Conservation (phyloP, 2,113 vertebrate genomes). For the Forbesichthys papilliferus region DNA sequence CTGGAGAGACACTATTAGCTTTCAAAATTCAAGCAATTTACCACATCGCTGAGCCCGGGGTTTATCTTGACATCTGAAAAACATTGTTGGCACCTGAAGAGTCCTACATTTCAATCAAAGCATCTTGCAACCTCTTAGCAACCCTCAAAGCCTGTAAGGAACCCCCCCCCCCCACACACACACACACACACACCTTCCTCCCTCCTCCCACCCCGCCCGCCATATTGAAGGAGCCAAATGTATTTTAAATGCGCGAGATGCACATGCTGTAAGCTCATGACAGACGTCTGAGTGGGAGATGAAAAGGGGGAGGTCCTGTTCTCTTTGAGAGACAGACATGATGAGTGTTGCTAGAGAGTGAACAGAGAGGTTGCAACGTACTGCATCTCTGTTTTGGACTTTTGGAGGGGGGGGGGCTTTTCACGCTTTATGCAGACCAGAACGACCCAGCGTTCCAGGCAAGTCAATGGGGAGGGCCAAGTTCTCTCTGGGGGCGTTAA, state of each 20-base stretch:
- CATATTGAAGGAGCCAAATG: constrained; percentile 38
- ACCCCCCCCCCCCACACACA: neutral
- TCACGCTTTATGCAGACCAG: too few relatives aligned
- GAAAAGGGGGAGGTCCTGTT: too few relatives aligned
- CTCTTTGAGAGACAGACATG: too few relatives aligned
- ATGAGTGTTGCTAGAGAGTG: too few relatives aligned
- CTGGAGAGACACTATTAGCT: constrained; percentile 33
- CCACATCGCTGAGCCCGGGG: constrained; percentile 37
- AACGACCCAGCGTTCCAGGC: too few relatives aligned
- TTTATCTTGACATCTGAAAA: constrained; percentile 36
- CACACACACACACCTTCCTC: too few relatives aligned
- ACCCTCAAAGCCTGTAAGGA: constrained; percentile 34
- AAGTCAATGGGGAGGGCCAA: too few relatives aligned
- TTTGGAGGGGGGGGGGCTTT: too few relatives aligned
- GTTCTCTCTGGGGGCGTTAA: too few relatives aligned
- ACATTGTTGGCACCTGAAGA: constrained; percentile 35
- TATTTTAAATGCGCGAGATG: constrained; percentile 21
- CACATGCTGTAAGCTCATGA: constrained; percentile 51
- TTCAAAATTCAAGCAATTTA: constrained; percentile 51
- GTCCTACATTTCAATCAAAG: constrained; percentile 37
- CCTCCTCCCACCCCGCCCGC: too few relatives aligned
- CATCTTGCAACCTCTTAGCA: constrained; percentile 14
- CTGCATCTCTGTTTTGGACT: too few relatives aligned
- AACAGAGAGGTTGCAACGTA: too few relatives aligned
- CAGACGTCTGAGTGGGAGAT: constrained; percentile 37